Evolutionary conservation across 2,797 vertebrate genomes (phyloP).

Genomic region (Danio albolineatus): DNA sequence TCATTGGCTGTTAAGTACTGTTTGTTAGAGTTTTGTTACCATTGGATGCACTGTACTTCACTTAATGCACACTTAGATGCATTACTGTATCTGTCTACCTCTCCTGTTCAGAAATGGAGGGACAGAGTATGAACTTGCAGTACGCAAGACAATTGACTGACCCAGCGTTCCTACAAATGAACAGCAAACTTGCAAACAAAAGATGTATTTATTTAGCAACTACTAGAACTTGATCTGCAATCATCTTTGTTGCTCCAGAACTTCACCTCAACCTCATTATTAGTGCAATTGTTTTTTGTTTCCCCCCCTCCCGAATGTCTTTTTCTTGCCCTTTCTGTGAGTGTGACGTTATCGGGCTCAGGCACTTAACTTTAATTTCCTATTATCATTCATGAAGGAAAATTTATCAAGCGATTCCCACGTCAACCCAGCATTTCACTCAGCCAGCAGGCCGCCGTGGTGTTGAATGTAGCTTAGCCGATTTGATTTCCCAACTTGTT

Average conservation of each 20-base stretch:
- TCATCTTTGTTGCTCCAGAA: slow-evolving; percentile 5
- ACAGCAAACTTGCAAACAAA: slow-evolving; percentile 14
- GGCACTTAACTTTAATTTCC: slow-evolving; percentile 17
- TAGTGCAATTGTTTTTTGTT: neutral
- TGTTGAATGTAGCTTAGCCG: slow-evolving; percentile 60
- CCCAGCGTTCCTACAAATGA: slow-evolving; percentile 36
- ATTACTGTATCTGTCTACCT: slow-evolving; percentile 47
- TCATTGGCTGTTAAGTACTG: slow-evolving; percentile 43
- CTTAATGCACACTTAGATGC: slow-evolving; percentile 17
- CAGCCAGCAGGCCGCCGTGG: slow-evolving; percentile 47
- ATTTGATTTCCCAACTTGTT: slow-evolving; percentile 34
- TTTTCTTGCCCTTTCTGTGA: slow-evolving; percentile 1
- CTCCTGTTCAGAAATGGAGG: slow-evolving; percentile 48
- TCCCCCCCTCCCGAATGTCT: neutral
- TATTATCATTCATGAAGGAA: slow-evolving; percentile 25
- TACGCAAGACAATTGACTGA: slow-evolving; percentile 38
- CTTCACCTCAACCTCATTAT: slow-evolving; percentile 7
- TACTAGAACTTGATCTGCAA: slow-evolving; percentile 11
- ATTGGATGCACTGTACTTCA: slow-evolving; percentile 46
- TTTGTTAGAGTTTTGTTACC: slow-evolving; percentile 36
- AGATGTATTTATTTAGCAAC: slow-evolving; percentile 30
- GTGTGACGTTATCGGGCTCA: slow-evolving; percentile 36
- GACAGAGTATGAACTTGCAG: slow-evolving; percentile 27
- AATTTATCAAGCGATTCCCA: slow-evolving; percentile 6
- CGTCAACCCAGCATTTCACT: slow-evolving; percentile 39